Evolutionary conservation across 2,797 vertebrate species (phyloP).

Genomic region (Limnodromus scolopaceus): DNA sequence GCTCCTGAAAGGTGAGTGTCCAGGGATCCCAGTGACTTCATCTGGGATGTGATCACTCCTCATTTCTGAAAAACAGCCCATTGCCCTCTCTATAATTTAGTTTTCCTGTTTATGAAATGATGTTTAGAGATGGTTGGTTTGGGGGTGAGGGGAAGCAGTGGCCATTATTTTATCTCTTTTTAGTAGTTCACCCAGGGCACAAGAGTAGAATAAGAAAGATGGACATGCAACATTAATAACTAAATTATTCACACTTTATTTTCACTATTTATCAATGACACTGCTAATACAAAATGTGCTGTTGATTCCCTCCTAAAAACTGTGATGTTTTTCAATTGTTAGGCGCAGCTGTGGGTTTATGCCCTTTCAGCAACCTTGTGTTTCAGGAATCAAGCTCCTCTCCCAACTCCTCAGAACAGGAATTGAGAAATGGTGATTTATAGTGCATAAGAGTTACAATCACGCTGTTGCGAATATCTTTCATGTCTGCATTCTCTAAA

Average conservation of each 20-base stretch:
- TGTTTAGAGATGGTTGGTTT: neutral
- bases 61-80: neutral
- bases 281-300: neutral
- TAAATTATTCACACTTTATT: neutral
- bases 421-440: neutral
- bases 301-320: neutral
- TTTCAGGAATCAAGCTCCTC: neutral
- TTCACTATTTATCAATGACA: neutral
- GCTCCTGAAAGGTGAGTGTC: neutral
- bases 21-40: neutral
- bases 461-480: neutral
- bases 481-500: neutral
- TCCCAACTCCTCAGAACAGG: neutral
- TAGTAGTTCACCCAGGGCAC: rapidly evolving
- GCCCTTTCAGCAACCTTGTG: neutral
- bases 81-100: neutral
- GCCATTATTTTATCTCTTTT: neutral
- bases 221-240: neutral
- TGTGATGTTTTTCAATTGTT: neutral
- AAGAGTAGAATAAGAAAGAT: neutral
- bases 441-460: neutral
- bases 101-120: neutral
- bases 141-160: neutral
- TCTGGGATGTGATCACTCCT: neutral
- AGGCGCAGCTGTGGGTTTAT: neutral